Conservation (phyloP, 2,888 invertebrate species). For the Iphiclides podalirius region DNA sequence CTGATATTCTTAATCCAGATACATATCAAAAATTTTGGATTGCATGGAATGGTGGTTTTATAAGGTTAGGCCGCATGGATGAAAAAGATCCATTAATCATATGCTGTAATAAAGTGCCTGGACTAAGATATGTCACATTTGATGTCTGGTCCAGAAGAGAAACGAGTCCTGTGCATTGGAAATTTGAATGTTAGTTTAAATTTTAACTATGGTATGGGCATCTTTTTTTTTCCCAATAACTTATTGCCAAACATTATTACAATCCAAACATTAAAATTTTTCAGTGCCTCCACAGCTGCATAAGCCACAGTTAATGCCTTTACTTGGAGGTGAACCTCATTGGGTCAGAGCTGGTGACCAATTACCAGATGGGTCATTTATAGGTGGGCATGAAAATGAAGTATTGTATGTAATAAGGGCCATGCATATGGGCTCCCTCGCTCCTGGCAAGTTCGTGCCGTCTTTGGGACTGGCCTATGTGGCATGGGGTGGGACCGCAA, state of each 20-base stretch:
- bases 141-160: conserved; percentile 21
- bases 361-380: conserved; percentile 85
- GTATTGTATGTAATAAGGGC: conserved; percentile 85
- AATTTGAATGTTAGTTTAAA: conserved; percentile 47
- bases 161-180: conserved; percentile 35
- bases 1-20: conserved; percentile 59
- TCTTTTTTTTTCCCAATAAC: not conserved
- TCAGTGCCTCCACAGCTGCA: conserved; percentile 33
- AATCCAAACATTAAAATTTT: conserved; percentile 31
- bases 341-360: conserved; percentile 83
- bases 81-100: conserved; percentile 46
- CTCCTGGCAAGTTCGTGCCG: conserved; percentile 89
- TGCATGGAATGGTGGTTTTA: conserved; percentile 64
- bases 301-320: conserved; percentile 33
- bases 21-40: conserved; percentile 71
- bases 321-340: conserved; percentile 66
- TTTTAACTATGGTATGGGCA: too few species aligned
- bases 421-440: conserved; percentile 84
- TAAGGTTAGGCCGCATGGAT: conserved; percentile 59
- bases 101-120: conserved; percentile 29
- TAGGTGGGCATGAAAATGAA: conserved; percentile 83
- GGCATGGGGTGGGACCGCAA: conserved; percentile 88
- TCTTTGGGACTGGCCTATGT: conserved; percentile 85
- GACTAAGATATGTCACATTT: conserved; percentile 40
- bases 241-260: not conserved